Evolutionary conservation across 2,113 vertebrate species (phyloP).

Genomic region (Catharus bicknelli): DNA sequence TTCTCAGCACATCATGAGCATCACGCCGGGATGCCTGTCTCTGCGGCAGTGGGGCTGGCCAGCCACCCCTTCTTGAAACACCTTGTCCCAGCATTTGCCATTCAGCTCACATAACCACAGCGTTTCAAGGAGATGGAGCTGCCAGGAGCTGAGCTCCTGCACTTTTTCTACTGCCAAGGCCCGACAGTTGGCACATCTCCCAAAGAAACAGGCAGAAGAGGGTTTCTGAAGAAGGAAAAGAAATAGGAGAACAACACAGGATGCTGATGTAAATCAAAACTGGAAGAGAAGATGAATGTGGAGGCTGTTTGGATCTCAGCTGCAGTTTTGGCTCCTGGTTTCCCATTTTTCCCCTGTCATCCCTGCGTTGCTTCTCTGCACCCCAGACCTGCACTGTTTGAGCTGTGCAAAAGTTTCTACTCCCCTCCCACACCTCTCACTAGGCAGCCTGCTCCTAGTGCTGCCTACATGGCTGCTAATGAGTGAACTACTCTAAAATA

Average conservation of each 20-base stretch:
- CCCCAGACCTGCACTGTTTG: accelerated
- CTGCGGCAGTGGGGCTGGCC: background rate
- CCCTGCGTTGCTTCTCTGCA: background rate
- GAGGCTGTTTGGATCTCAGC: background rate
- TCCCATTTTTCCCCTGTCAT: background rate
- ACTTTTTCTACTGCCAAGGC: background rate
- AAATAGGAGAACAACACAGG: constrained; percentile 14
- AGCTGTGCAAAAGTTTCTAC: background rate
- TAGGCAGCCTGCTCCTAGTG: background rate
- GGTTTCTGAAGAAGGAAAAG: constrained; percentile 38
- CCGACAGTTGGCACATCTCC: background rate
- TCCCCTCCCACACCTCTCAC: background rate
- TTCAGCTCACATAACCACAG: constrained; percentile 25
- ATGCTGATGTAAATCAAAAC: constrained; percentile 55
- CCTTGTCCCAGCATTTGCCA: constrained; percentile 19
- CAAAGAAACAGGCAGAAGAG: constrained; percentile 45
- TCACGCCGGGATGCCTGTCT: background rate
- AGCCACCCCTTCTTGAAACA: background rate
- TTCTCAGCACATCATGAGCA: background rate
- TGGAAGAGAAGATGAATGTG: background rate
- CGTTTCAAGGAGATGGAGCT: background rate
- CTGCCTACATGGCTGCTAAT: background rate
- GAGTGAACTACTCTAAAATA: background rate
- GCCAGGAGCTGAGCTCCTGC: background rate
- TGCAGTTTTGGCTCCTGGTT: background rate